These are phyloP conservation scores for Strix occidentalis DNA, from an alignment of 2,797 vertebrate genomes.

Conservation along the genomic window DNA sequence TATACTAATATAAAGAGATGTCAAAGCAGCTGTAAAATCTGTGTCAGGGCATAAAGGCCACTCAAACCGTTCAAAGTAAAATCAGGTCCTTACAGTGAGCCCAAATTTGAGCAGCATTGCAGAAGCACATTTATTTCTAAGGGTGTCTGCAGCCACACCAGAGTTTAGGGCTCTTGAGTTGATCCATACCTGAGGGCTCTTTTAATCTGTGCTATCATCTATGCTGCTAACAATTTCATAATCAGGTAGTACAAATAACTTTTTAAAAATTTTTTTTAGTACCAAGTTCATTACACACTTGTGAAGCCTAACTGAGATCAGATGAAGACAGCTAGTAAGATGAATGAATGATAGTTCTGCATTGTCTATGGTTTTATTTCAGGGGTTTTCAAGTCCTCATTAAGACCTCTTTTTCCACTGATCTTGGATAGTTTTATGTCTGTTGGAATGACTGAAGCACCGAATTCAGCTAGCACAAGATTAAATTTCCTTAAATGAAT, in stretches of 20 bases:
- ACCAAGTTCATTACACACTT: background rate
- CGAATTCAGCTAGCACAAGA: background rate
- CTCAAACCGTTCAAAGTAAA: background rate
- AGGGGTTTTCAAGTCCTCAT: background rate
- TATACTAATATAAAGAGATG: background rate
- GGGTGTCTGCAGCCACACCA: background rate
- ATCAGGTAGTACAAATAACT: background rate
- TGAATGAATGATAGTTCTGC: background rate
- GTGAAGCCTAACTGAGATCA: background rate
- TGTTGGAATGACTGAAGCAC: background rate
- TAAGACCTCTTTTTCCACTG: background rate
- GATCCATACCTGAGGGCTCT: background rate
- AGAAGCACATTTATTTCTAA: background rate
- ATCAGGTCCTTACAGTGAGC: background rate
- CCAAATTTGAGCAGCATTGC: background rate
- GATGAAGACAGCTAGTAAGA: background rate
- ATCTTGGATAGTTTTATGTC: background rate
- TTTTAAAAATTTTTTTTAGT: background rate
- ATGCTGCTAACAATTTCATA: background rate
- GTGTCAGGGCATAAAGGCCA: background rate
- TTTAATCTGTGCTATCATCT: background rate
- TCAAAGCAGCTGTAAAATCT: background rate
- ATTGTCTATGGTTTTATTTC: background rate
- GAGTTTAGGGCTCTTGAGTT: background rate
- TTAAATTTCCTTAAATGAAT: background rate